A percentile compares a stretch with the other conserved stretches of the same genome.
Conservation (phyloP, 2,888 invertebrate species). For the Steinernema carpocapsae region DNA sequence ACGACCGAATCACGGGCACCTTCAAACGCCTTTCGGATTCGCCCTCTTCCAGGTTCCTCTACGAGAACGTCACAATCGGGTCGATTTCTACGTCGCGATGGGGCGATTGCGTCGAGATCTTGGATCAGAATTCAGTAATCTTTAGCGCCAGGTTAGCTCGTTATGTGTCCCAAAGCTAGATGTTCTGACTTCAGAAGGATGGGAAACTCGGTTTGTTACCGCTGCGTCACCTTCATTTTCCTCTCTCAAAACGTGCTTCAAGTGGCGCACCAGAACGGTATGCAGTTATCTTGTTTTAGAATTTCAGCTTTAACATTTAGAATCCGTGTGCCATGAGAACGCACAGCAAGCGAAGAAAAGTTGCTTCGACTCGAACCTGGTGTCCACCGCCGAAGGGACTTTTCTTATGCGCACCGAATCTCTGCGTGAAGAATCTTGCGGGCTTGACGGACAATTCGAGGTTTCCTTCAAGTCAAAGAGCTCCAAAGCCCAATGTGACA, state of each 20-base stretch:
- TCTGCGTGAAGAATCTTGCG: conserved; percentile 49
- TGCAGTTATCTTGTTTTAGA: background rate
- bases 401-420: conserved; percentile 52
- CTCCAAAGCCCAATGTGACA: conserved; percentile 49
- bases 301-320: conserved; percentile 43
- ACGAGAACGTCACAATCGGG: conserved; percentile 41
- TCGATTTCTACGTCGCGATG: conserved; percentile 54
- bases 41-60: background rate
- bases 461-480: conserved; percentile 50
- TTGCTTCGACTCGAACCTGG: conserved; percentile 51
- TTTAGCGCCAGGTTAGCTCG: conserved; percentile 52
- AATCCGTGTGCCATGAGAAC: conserved; percentile 53
- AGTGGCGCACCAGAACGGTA: conserved; percentile 58
- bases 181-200: conserved; percentile 47
- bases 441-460: conserved; percentile 52
- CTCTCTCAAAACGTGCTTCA: conserved; percentile 55
- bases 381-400: conserved; percentile 51
- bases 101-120: conserved; percentile 57
- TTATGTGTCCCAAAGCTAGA: background rate
- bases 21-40: conserved; percentile 23
- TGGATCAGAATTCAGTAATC: conserved; percentile 51
- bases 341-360: conserved; percentile 51
- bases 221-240: conserved; percentile 56
- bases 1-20: background rate
- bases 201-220: conserved; percentile 55